phyloP scores from a whole-genome alignment of 2,797 vertebrate species.

The Sylvia borin region DNA sequence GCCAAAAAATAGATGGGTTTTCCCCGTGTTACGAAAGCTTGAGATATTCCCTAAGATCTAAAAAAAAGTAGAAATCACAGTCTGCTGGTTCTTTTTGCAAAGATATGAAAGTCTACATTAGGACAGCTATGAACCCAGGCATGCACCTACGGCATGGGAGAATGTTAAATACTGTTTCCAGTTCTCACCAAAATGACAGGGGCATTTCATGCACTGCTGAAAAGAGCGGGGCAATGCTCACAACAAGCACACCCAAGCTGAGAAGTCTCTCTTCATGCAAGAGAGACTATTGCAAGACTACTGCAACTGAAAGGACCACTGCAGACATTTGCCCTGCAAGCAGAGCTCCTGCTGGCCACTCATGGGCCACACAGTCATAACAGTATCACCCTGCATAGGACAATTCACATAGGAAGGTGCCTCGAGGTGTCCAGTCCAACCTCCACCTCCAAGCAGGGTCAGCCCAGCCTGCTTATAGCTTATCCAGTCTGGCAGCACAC shows the following conservation, averaged over 20 bases:
- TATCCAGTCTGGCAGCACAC: not conserved
- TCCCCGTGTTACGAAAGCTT: not conserved
- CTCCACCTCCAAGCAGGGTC: not conserved
- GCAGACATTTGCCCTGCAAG: not conserved
- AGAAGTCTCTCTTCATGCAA: not conserved
- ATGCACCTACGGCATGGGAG: accelerated
- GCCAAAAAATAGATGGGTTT: not conserved
- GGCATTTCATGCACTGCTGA: not conserved
- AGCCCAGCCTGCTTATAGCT: not conserved
- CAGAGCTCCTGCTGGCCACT: not conserved
- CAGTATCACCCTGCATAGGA: not conserved
- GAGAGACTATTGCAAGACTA: not conserved
- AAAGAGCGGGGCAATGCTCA: not conserved
- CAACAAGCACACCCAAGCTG: not conserved
- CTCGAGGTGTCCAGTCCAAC: not conserved
- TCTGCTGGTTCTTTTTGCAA: not conserved
- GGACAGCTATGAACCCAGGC: not conserved
- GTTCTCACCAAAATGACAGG: not conserved
- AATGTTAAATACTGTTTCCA: not conserved
- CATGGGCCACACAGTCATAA: accelerated
- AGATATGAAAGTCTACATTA: not conserved
- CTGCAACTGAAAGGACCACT: accelerated
- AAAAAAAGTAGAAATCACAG: too few relatives aligned
- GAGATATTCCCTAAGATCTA: not conserved
- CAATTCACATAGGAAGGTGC: not conserved